Base-by-base conservation (phyloP, 2,888 invertebrate genomes). In the Ophion ellenae region DNA sequence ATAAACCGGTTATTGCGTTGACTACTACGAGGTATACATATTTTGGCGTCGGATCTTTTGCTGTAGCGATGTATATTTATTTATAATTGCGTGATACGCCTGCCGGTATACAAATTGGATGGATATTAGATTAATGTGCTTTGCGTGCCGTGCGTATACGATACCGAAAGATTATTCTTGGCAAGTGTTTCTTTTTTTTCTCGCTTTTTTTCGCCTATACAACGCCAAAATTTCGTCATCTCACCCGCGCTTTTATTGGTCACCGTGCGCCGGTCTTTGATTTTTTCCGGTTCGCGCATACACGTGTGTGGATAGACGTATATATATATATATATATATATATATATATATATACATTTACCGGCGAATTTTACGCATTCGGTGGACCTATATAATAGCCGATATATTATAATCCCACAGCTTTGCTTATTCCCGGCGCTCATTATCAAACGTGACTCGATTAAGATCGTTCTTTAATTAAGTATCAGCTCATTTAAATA, bases 361-460 rank as follows among this genome's bases (percentile, higher is more conserved):
- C 78, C 47, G 36, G 32, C 40, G 61, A 75, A 81, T 81, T 75
- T 47, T 69, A 73, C 53, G 75, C 36, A 76, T 70, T 86, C 73
- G 74, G 57, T 36, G 45, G 45, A 24, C 63, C 69, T 20, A 76
- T 80, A 85, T 53, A 67, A 45, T 28, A 75, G 47, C 69, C 78
- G 73, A 79, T 76, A 83, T 87, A 20, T 76, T 77, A 84, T 84
- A 86, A 81, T n/a, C 78, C 61, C 79, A 69, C 24, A n/a, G 77
- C 66, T 81, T 85, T 69, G 64, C 79, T 83, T 76, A 85, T 64
- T 85, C 66, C 32, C 71, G 53, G 71, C 76, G 63, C 81, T 86
- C 87, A 88, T 88, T 87, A 88, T 85, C 83, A 88, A 86, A 73
- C 84, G 86, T 81, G 77, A 81, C 85, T 86, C 88, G 85, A 86